phyloP scores from a whole-genome alignment of 2,113 vertebrate species.

The Cromileptes altivelis region DNA sequence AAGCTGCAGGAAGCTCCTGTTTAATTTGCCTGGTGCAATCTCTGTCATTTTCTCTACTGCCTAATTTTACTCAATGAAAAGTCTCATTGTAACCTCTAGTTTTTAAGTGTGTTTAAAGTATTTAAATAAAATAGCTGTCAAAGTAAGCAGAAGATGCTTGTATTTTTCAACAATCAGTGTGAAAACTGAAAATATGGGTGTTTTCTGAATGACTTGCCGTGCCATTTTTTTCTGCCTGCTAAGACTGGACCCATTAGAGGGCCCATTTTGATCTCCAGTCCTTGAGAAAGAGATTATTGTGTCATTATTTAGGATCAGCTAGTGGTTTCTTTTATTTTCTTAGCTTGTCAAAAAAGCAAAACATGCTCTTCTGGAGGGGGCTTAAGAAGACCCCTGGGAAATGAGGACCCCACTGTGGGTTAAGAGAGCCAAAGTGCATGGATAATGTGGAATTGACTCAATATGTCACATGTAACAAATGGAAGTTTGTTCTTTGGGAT shows the following conservation, averaged over 20 bases:
- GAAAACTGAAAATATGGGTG: not conserved
- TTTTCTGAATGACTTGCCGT: slow-evolving; percentile 8
- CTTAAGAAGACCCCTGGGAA: slow-evolving; percentile 23
- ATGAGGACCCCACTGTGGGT: slow-evolving; percentile 1
- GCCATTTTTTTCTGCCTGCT: not conserved
- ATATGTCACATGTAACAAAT: slow-evolving; percentile 38
- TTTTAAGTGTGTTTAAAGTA: not conserved
- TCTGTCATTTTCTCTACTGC: slow-evolving; percentile 4
- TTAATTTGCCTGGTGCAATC: slow-evolving; percentile 53
- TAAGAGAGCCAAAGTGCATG: slow-evolving; percentile 24
- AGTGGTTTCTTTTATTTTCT: slow-evolving; percentile 10
- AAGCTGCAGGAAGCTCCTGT: slow-evolving; percentile 52
- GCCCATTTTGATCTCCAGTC: slow-evolving; percentile 8
- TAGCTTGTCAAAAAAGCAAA: slow-evolving; percentile 18
- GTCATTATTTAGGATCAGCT: not conserved
- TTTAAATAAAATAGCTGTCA: not conserved
- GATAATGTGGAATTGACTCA: slow-evolving; percentile 31
- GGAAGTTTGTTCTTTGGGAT: not conserved
- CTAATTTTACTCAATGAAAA: not conserved
- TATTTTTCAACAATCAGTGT: not conserved
- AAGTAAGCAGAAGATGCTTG: not conserved
- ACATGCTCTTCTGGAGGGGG: not conserved
- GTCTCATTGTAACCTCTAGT: not conserved
- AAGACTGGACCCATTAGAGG: not conserved
- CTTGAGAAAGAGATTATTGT: slow-evolving; percentile 10